Base-by-base conservation (phyloP, 2,888 invertebrate species). In the Drosophila subsilvestris region DNA sequence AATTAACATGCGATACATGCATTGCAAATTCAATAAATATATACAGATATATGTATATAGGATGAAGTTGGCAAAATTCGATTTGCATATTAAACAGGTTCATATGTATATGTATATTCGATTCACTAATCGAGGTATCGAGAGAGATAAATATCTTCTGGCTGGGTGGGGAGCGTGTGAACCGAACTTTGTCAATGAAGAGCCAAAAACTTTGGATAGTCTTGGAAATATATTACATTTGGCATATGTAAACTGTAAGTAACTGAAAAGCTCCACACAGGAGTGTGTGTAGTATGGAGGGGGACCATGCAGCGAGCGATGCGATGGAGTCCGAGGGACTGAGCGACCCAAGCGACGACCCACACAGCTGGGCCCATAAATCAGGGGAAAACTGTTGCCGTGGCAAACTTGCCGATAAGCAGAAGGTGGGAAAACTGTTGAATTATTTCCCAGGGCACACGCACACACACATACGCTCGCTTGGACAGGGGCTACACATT, bases 371-470 rank as follows among this genome's bases (percentile, higher is more conserved):
- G 48, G 48, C 32, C 60, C 42, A 67, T 67, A 67, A 71, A 74
- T 63, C 55, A 63, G 50, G 37, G 58, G 62, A 75, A 66, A 66
- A 66, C 70, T 68, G 72, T 50, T 71, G 79, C 59, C 37, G 50
- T 51, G 51, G 62, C 47, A 57, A 74, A 70, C 63, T 73, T 70
- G 69, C 37, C 69, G 18, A 53, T 48, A 44, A 67, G 49, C 72
- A 69, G 44, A 63, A 79, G 78, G 60, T 73, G 76, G 87, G 82
- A 84, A 83, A 83, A 76, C 49, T 65, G 53, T 59, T 56, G 44
- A 58, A 62, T 57, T 70, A 63, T 88, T 87, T 83, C 89, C 81
- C 78, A 83, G 77, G 74, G 62, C 51, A 51, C 29, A 53, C 49
- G 20, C 47, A 44, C 48, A 54, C 22, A 22, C 22, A 25, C 25